Percentiles rank a stretch among this genome's conserved stretches.
Evolutionary conservation across 2,797 vertebrate genomes (phyloP).

Genomic region (Selene dorsalis): DNA sequence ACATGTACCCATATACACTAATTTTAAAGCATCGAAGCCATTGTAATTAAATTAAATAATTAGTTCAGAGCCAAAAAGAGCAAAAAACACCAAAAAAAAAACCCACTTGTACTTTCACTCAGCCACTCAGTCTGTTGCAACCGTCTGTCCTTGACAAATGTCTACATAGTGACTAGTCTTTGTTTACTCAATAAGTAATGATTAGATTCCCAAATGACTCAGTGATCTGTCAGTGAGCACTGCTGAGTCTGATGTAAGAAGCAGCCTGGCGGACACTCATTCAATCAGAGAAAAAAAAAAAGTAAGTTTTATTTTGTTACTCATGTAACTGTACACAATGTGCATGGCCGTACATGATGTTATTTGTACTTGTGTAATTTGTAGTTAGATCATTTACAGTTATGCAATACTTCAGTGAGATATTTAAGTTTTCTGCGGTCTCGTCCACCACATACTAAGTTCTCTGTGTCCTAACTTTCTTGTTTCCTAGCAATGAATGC

Average conservation of each 20-base stretch:
- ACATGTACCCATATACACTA: neutral
- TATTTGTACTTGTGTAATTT: conserved; percentile 11
- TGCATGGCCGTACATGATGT: conserved; percentile 23
- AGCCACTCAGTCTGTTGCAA: conserved; percentile 62
- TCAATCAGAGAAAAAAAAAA: conserved; percentile 13
- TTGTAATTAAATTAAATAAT: neutral
- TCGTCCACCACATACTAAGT: neutral
- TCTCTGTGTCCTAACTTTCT: neutral
- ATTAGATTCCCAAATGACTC: conserved; percentile 61
- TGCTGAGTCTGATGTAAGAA: conserved; percentile 32
- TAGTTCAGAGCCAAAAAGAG: neutral
- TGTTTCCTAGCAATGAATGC: conserved; percentile 68
- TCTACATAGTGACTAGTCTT: conserved; percentile 29
- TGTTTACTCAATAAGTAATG: conserved; percentile 76
- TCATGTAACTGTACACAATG: conserved; percentile 8
- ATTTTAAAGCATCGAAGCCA: neutral
- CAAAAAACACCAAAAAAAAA: neutral
- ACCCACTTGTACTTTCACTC: conserved; percentile 45
- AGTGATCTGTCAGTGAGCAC: conserved; percentile 33
- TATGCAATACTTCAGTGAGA: neutral
- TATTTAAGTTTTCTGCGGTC: conserved; percentile 14
- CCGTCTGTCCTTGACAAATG: conserved; percentile 63
- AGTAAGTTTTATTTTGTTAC: conserved; percentile 60
- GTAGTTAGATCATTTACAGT: conserved; percentile 5
- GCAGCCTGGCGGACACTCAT: conserved; percentile 11